Conservation (phyloP, 2,113 vertebrate genomes). For the Machaerirhynchus nigripectus region DNA sequence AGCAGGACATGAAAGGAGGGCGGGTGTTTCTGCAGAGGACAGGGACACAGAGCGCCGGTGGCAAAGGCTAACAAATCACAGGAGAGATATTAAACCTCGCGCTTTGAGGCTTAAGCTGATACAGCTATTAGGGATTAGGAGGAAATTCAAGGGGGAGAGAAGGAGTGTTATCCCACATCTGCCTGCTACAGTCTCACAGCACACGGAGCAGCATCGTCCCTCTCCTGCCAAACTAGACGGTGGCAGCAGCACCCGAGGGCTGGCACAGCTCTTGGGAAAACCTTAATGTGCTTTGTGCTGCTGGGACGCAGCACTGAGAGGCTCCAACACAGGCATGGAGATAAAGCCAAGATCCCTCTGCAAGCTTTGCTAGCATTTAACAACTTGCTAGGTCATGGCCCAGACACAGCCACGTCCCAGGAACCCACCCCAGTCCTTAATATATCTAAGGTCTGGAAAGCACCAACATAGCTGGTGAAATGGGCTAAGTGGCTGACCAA, state of each 20-base stretch:
- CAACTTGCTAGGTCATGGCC: not conserved
- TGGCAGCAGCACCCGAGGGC: not conserved
- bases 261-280: not conserved
- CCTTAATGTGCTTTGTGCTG: not conserved
- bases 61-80: conserved; percentile 18
- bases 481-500: accelerated
- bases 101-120: conserved; percentile 32
- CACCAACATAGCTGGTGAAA: not conserved
- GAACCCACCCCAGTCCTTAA: not conserved
- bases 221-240: not conserved
- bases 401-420: not conserved
- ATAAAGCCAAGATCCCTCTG: not conserved
- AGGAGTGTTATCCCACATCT: not conserved
- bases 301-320: accelerated
- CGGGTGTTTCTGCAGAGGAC: not conserved
- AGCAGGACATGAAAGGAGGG: not conserved
- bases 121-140: conserved; percentile 40
- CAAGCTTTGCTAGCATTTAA: not conserved
- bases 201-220: accelerated
- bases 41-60: accelerated
- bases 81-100: conserved; percentile 22
- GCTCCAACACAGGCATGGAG: accelerated
- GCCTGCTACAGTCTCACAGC: not conserved
- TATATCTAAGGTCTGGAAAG: not conserved
- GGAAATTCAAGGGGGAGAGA: not conserved